Percentiles rank a stretch among this genome's conserved stretches.
Conservation (phyloP, 2,113 vertebrate genomes). For the Ursus arctos region DNA sequence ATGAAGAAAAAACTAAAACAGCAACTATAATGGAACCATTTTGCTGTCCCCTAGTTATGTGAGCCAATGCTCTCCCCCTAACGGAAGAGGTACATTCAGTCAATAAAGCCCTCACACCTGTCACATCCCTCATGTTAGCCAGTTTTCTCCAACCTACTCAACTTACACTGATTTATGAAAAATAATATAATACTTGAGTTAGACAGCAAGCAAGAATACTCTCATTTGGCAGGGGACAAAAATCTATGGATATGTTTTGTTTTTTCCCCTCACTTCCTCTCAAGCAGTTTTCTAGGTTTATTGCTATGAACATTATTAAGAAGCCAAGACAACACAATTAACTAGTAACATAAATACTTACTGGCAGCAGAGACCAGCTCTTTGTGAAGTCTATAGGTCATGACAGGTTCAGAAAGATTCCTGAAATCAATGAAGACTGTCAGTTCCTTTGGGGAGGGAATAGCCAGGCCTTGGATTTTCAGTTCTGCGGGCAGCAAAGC, state of each 20-base stretch:
- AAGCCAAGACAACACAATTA: conserved; percentile 56
- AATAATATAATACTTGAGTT: not conserved
- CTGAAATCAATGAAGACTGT: conserved; percentile 85
- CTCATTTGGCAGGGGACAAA: not conserved
- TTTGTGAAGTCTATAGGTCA: conserved; percentile 97
- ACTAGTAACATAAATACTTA: conserved; percentile 88
- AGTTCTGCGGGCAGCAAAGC: not conserved
- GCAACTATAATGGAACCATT: not conserved
- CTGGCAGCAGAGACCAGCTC: conserved; percentile 97
- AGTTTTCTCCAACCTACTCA: conserved; percentile 46
- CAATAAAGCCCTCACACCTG: not conserved
- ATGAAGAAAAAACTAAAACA: not conserved
- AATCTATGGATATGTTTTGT: not conserved
- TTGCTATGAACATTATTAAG: conserved; percentile 9
- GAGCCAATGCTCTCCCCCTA: not conserved
- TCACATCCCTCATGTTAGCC: not conserved
- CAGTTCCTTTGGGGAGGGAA: conserved; percentile 61
- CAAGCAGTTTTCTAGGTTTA: not conserved
- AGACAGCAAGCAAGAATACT: not conserved
- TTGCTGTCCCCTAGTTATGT: not conserved
- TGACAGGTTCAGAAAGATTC: conserved; percentile 97
- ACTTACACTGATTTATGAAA: conserved; percentile 32
- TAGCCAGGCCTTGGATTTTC: rapidly evolving
- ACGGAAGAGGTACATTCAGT: not conserved
- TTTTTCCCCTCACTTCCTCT: not conserved